These are phyloP conservation scores for Chymomyza fuscimana DNA, from an alignment of 2,888 invertebrate genomes.

Conservation along the genomic window DNA sequence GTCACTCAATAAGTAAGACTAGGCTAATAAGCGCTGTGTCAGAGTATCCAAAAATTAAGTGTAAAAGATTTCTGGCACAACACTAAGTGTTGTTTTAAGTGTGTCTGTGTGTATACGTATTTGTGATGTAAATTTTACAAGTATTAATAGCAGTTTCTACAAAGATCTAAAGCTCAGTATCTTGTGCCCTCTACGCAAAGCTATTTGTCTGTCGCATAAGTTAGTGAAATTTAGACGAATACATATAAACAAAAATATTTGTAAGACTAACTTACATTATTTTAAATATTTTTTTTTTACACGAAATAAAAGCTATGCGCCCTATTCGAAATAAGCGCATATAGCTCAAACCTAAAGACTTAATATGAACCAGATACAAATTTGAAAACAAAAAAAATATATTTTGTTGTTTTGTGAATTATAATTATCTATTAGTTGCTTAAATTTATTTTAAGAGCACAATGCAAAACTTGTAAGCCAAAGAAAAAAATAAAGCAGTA, in stretches of 20 bases:
- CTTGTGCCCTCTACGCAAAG: neutral
- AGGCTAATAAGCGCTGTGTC: neutral
- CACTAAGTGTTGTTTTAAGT: neutral
- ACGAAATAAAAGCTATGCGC: neutral
- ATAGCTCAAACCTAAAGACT: neutral
- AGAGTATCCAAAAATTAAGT: no score
- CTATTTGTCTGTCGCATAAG: no score
- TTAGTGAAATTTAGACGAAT: neutral
- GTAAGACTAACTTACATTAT: no score
- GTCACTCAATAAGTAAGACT: neutral
- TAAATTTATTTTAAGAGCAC: no score
- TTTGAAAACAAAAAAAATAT: neutral
- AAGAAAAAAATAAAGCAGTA: no score
- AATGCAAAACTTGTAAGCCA: no score
- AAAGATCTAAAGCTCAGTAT: neutral
- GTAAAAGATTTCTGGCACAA: no score
- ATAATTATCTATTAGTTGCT: neutral
- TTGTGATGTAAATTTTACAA: neutral
- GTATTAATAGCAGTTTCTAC: neutral
- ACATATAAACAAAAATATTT: no score
- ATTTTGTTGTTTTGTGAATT: neutral
- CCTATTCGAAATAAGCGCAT: neutral
- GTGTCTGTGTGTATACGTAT: neutral
- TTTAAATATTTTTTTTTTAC: neutral
- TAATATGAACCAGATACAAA: neutral